Conservation (phyloP, 2,797 vertebrate genomes). For the Neosalanx taihuensis region DNA sequence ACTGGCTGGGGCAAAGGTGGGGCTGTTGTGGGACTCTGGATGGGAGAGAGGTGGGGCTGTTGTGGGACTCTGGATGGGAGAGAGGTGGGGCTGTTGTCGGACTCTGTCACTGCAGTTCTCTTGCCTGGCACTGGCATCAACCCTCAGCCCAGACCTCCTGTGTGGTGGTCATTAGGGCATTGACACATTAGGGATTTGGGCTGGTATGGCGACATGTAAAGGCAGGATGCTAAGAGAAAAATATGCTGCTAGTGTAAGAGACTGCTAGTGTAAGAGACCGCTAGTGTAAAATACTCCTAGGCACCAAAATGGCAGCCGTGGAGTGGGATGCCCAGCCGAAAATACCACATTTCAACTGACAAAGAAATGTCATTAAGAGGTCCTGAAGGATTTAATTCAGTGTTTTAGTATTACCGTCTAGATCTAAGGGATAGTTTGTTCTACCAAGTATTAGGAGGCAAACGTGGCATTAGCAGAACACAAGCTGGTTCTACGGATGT, state of each 20-base stretch:
- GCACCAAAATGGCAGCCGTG: not conserved
- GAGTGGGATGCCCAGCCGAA: not conserved
- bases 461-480: not conserved
- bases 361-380: constrained; percentile 17
- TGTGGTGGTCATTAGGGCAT: not conserved
- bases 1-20: too few relatives aligned
- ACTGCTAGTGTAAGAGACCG: not conserved
- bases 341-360: constrained; percentile 20
- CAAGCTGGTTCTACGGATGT: constrained; percentile 1
- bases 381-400: not conserved
- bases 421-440: constrained; percentile 2
- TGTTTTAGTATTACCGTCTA: not conserved
- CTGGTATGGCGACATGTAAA: constrained; percentile 8
- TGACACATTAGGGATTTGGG: not conserved
- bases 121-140: not conserved
- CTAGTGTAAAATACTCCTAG: not conserved
- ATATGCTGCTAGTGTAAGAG: not conserved
- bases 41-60: too few relatives aligned
- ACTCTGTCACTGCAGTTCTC: not conserved
- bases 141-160: not conserved
- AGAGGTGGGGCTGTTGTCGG: not conserved
- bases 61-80: not conserved
- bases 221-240: not conserved
- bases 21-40: not conserved
- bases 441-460: not conserved